Evolutionary conservation across 1,140 invertebrate species (phyloP), one percentile per base, ranked within the genome.

Genomic region (Drosophila mojavensis): DNA sequence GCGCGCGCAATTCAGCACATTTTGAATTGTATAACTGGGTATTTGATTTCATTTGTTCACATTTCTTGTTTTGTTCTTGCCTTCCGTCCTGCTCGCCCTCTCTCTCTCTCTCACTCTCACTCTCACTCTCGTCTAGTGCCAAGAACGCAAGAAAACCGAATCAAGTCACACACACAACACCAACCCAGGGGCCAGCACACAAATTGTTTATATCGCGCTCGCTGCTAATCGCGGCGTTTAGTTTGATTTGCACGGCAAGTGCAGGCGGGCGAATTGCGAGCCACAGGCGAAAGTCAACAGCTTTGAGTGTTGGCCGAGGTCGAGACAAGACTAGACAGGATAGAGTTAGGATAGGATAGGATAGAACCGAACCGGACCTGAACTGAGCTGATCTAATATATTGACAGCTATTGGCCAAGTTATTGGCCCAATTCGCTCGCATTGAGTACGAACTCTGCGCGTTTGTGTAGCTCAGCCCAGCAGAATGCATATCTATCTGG

Each of bases 231-330:
- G 66, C 24, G 62, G n/a, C 79, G 62, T 64, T 86, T 88, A 88
- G 83, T 88, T 83, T 63, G 43, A 66, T 78, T 74, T 68, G 59
- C 80, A 69, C 73, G 73, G 84, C 84, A 88, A 89, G 77, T 88
- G 84, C 76, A 83, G 63, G 56, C 84, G 84, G 83, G 45, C 56
- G 64, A 55, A 2, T 11, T 4, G 28, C 10, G 61, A 53, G 6
- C n/a, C 17, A 30, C 28, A 5, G 28, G 28, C 28, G 28, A 30
- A 30, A 30, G 28, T 30, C 28, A 30, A 30, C 26, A 5, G 26
- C 3, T 28, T 3, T 28, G 3, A 5, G 26, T 5, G 3, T 45
- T 41, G 4, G 39, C 39, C 39, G 36, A 17, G 17, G 17, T 1
- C 20, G 20, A 24, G 3, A 3, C 20, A 24, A 24, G 20, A 24